Base-by-base conservation (phyloP, 2,113 vertebrate genomes). In the Danionella cerebrum region DNA sequence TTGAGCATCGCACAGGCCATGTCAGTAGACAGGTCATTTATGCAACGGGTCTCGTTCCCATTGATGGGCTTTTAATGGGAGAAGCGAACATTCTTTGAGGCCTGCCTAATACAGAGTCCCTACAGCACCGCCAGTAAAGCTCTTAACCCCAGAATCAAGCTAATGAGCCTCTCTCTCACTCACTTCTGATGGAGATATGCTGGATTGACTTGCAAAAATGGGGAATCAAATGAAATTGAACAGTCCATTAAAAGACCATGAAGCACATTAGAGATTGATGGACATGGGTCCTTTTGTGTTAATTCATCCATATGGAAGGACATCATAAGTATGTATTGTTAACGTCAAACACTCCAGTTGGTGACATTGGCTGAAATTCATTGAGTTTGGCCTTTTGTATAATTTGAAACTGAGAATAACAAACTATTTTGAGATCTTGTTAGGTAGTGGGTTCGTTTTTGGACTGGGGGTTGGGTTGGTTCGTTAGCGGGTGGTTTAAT, bases 31-130 rank as follows among this genome's bases (percentile, higher is more conserved):
- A 42, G 44, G 71, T 68, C 60, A 65, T 60, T 75, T 71, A 71
- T 27, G n/a, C n/a, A n/a, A n/a, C n/a, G 51, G 64, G 21, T 57
- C 18, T 64, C 50, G 71, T 75, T 75, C 57, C 57, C 64, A 64
- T 64, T 71, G 69, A 75, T 68, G 63, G 63, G 55, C 50, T 67
- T 75, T 75, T 75, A 75, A 75, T 75, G 73, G 63, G 57, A 45
- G 64, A 71, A 75, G n/a, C 55, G 24, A 21, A 50, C 54, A 75
- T 47, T 47, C 68, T 66, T 66, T 50, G 62, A 74, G 52, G 67
- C 38, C 68, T 62, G 70, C 60, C 55, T 66, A 67, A 53, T 67
- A 54, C 65, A 36, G 65, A 8, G 22, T 47, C 29, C 57, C 67
- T 53, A 39, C 7, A 70, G 39, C 54, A 54, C 31, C 60, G 66